These are phyloP conservation scores for Drosophila paranaensis DNA, from an alignment of 2,888 invertebrate species.

Conservation along the genomic window DNA sequence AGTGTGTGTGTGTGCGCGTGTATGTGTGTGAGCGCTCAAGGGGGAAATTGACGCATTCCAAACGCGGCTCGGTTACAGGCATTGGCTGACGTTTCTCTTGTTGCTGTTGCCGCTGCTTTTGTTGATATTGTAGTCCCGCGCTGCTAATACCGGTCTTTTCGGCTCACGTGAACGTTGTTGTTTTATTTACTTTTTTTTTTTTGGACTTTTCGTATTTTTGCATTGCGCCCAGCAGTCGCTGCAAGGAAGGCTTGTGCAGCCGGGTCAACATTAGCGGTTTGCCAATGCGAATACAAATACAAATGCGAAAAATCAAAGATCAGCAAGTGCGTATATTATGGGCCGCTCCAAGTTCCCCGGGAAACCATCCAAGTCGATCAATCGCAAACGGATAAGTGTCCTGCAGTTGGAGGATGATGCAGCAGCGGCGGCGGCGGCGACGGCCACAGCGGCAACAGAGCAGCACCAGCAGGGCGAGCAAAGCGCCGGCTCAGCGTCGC, in stretches of 20 bases:
- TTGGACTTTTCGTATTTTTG: slow-evolving; percentile 11
- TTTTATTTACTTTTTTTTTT: slow-evolving; percentile 19
- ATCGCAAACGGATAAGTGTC: slow-evolving; percentile 93
- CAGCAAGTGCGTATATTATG: slow-evolving; percentile 74
- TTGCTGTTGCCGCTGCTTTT: slow-evolving; percentile 35
- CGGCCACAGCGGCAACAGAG: slow-evolving; percentile 38
- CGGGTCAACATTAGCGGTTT: slow-evolving; percentile 27
- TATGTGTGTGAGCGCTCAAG: slow-evolving; percentile 19
- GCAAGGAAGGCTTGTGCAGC: slow-evolving; percentile 47
- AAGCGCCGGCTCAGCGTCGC: slow-evolving; percentile 54
- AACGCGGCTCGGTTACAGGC: slow-evolving; percentile 50
- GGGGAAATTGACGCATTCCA: slow-evolving; percentile 75
- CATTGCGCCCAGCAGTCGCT: slow-evolving; percentile 32
- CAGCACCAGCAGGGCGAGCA: slow-evolving; percentile 52
- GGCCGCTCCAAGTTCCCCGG: slow-evolving; percentile 89
- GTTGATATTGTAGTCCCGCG: slow-evolving; percentile 41
- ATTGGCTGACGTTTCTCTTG: slow-evolving; percentile 31
- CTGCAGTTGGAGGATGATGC: slow-evolving; percentile 84
- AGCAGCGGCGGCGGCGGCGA: slow-evolving; percentile 44
- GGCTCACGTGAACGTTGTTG: slow-evolving; percentile 57
- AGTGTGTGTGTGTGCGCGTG: slow-evolving; percentile 8
- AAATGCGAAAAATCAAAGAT: slow-evolving; percentile 55
- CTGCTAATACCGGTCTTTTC: slow-evolving; percentile 72
- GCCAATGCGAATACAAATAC: slow-evolving; percentile 68
- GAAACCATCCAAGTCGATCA: slow-evolving; percentile 94